Evolutionary conservation across 2,113 vertebrate genomes (phyloP).

Genomic region (Triplophysa siluroides): DNA sequence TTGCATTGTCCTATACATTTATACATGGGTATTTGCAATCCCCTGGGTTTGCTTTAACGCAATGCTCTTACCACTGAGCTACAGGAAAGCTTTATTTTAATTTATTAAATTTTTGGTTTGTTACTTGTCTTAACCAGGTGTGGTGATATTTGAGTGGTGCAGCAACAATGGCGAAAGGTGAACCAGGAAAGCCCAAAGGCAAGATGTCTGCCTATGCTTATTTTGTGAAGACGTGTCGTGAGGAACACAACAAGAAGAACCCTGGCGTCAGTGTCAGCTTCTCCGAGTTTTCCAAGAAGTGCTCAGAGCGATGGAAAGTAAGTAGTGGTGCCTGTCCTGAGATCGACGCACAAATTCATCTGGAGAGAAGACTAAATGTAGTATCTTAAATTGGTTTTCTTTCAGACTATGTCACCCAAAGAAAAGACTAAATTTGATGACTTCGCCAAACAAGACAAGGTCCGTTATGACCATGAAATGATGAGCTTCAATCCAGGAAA

Average conservation of each 20-base stretch:
- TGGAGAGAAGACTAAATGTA: neutral
- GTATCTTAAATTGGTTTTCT: neutral
- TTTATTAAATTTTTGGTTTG: neutral
- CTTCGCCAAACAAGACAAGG: constrained; percentile 87
- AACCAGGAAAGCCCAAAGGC: constrained; percentile 87
- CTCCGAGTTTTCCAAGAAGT: constrained; percentile 87
- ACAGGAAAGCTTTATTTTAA: too few relatives aligned
- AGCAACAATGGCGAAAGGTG: constrained; percentile 83
- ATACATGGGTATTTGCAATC: too few relatives aligned
- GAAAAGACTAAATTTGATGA: constrained; percentile 89
- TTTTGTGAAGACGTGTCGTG: constrained; percentile 88
- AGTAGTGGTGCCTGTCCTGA: neutral
- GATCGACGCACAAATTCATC: neutral
- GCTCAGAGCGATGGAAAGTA: constrained; percentile 83
- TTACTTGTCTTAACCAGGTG: constrained; percentile 9
- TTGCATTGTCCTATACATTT: too few relatives aligned
- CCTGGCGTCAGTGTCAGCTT: constrained; percentile 86
- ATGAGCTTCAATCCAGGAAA: constrained; percentile 83
- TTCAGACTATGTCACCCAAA: constrained; percentile 85
- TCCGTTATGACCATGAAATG: constrained; percentile 88
- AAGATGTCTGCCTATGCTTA: constrained; percentile 91
- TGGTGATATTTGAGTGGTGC: neutral
- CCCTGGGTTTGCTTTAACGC: too few relatives aligned
- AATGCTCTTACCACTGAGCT: too few relatives aligned
- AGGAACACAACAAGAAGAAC: constrained; percentile 89